These are phyloP conservation scores for Suricata suricatta DNA, from an alignment of 2,113 vertebrate genomes.

Conservation along the genomic window DNA sequence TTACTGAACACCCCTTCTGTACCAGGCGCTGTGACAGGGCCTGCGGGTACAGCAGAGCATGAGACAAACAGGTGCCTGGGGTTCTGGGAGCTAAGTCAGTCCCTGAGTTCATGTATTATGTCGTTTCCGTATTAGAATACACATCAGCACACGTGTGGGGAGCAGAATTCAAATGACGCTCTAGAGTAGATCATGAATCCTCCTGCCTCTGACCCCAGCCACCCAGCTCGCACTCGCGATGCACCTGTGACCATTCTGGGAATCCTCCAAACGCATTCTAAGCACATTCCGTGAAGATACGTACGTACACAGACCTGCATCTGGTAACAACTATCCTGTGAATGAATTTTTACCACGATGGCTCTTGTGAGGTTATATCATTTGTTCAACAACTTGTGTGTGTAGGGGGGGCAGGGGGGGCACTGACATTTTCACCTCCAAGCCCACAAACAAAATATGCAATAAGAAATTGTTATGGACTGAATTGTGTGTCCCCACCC, in stretches of 20 bases:
- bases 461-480: background rate
- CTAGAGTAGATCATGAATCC: background rate
- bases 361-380: background rate
- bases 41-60: background rate
- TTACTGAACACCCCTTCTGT: background rate
- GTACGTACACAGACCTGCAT: background rate
- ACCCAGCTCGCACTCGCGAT: fast-evolving
- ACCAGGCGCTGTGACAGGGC: background rate
- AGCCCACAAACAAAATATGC: background rate
- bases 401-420: fast-evolving
- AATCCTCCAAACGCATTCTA: background rate
- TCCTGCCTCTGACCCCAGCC: background rate
- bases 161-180: background rate
- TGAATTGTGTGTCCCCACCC: too few species aligned
- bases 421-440: background rate
- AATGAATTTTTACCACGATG: background rate
- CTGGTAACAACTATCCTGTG: background rate
- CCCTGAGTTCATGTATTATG: background rate
- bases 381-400: background rate
- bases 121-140: background rate
- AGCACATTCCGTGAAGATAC: background rate
- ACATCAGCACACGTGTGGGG: background rate
- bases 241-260: background rate
- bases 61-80: background rate
- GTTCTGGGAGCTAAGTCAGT: too few species aligned